Evolutionary conservation across 2,113 vertebrate species (phyloP).

Genomic region (Dipodomys merriami): DNA sequence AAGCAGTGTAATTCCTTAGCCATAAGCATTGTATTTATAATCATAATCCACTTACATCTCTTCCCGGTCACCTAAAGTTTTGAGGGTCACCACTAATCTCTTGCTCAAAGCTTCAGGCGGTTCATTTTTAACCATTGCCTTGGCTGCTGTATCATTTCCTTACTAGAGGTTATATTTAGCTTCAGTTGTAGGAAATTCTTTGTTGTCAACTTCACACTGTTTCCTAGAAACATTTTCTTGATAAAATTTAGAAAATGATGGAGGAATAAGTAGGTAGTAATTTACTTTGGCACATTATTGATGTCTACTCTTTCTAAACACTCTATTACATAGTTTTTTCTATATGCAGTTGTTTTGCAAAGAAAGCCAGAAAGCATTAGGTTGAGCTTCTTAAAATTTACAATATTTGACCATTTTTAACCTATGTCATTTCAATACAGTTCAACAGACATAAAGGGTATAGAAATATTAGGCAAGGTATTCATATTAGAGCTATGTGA

Average conservation of each 20-base stretch:
- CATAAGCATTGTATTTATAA: slow-evolving; percentile 28
- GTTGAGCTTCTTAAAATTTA: not conserved
- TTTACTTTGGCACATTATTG: not conserved
- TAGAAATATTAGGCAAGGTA: slow-evolving; percentile 20
- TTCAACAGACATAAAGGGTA: not conserved
- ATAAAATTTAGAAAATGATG: slow-evolving; percentile 14
- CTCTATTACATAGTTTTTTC: not conserved
- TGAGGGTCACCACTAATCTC: slow-evolving; percentile 49
- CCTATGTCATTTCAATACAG: not conserved
- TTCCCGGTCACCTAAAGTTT: not conserved
- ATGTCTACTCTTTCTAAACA: not conserved
- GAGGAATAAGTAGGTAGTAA: not conserved
- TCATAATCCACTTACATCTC: slow-evolving; percentile 35
- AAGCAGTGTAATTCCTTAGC: not conserved
- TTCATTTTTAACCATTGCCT: not conserved
- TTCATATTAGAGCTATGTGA: not conserved
- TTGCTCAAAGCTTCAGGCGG: slow-evolving; percentile 5
- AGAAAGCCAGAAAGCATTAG: not conserved
- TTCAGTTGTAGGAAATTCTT: slow-evolving; percentile 17
- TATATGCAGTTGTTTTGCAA: not conserved
- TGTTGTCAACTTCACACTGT: not conserved
- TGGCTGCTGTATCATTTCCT: slow-evolving; percentile 28
- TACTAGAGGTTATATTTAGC: slow-evolving; percentile 24
- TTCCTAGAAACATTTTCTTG: slow-evolving; percentile 34
- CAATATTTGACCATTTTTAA: not conserved